Evolutionary conservation across 2,888 invertebrate genomes (phyloP), one percentile per base, ranked within the genome.

Genomic region (Bedellia somnulentella): DNA sequence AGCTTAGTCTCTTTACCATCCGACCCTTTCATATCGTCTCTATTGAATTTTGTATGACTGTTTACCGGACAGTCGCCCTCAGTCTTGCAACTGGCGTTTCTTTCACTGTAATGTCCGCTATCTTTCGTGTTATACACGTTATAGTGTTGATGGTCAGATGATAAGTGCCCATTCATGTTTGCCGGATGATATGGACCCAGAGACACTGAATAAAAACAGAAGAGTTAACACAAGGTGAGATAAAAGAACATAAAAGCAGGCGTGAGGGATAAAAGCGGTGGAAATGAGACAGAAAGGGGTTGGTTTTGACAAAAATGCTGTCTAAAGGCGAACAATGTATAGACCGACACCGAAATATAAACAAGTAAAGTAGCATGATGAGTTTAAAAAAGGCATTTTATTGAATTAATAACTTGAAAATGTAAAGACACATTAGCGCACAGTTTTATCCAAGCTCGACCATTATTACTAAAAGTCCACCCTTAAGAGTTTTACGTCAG

Each of bases 181-280:
- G 60, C 59, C 38, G 75, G 71, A 38, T 71, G 70, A 47, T 75
- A 76, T 49, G 75, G 71, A 48, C 73, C 71, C 49, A 75, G 66
- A 47, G 70, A 68, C 60, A 67, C 73, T 75, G 63, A 52, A 47
- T 46, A 54, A 56, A 62, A 52, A 57, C 56, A 59, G 60, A 49
- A 49, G 47, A 52, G 67, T 71, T 70, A 70, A 61, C 53, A 61
- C 48, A 63, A 61, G 62, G 53, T 54, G 51, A 79, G 82, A 81
- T 75, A 83, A 82, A 79, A 49, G 81, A 78, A 42, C 81, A 75
- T 37, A 82, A 79, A 54, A 83, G 83, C 58, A 85, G 84, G 35
- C 42, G 81, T 79, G 25, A 54, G 17, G 50, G 52, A 39, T 46
- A 49, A 50, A 39, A 44, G 56, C 57, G 57, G 47, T 38, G 45